phyloP scores from a whole-genome alignment of 1,140 invertebrate genomes.

The Ctenoplectra terminalis region DNA sequence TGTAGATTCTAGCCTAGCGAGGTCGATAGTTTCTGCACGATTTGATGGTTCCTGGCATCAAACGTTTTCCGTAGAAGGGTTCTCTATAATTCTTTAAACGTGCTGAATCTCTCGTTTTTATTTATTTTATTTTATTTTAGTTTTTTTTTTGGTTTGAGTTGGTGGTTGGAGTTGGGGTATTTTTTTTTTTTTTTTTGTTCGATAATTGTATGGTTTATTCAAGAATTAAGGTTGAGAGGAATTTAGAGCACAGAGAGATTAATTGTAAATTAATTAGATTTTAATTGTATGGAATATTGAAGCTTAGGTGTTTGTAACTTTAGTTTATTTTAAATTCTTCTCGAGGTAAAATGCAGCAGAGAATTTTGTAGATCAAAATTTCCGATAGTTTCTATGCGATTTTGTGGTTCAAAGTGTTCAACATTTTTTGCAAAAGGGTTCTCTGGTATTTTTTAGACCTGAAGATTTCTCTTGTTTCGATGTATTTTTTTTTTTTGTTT shows the following conservation, averaged over 20 bases:
- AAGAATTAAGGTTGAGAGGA: too few relatives aligned
- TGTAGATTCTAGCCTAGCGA: not conserved
- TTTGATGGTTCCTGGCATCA: not conserved
- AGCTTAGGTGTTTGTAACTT: too few relatives aligned
- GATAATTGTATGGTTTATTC: too few relatives aligned
- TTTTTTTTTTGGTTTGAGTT: not conserved
- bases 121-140: not conserved
- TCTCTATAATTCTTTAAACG: not conserved
- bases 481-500: not conserved
- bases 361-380: too few relatives aligned
- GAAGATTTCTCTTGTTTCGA: not conserved
- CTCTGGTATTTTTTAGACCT: too few relatives aligned
- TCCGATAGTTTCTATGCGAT: not conserved
- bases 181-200: too few relatives aligned
- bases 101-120: not conserved
- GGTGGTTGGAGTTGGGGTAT: too few relatives aligned
- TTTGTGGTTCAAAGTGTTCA: not conserved
- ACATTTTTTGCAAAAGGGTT: not conserved
- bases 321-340: too few relatives aligned
- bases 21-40: not conserved
- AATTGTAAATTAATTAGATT: too few relatives aligned
- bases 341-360: too few relatives aligned
- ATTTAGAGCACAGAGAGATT: too few relatives aligned
- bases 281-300: too few relatives aligned
- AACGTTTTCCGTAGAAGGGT: not conserved